Evolutionary conservation across 2,113 vertebrate species (phyloP).

Genomic region (Arvicanthis niloticus): DNA sequence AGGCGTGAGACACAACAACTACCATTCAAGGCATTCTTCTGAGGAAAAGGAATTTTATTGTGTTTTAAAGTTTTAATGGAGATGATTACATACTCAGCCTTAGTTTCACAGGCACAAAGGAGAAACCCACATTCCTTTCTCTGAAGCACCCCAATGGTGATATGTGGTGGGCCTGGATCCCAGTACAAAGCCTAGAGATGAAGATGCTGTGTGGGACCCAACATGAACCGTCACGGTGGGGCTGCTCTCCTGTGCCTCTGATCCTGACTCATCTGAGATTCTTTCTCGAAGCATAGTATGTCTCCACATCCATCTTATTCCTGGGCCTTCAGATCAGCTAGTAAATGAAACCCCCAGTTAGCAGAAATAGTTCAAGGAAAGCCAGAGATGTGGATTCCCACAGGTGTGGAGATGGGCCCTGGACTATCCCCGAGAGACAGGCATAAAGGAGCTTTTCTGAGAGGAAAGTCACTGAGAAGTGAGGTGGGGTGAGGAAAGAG

Average conservation of each 20-base stretch:
- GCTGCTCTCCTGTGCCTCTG: too few relatives aligned
- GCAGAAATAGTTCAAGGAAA: neutral
- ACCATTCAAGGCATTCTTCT: neutral
- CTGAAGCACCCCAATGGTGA: rapidly evolving
- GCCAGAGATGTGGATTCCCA: rapidly evolving
- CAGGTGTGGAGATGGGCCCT: neutral
- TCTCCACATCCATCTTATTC: neutral
- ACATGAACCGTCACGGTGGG: rapidly evolving
- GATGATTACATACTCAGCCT: neutral
- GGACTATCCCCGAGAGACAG: neutral
- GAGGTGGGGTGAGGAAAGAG: neutral
- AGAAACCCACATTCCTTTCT: neutral
- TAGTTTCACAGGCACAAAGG: neutral
- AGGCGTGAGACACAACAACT: neutral
- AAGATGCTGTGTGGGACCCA: rapidly evolving
- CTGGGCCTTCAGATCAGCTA: neutral
- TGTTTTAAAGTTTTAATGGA: neutral
- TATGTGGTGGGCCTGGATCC: too few relatives aligned
- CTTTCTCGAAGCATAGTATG: neutral
- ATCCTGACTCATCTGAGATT: neutral
- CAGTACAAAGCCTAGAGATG: neutral
- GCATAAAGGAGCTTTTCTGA: neutral
- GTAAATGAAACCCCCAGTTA: too few relatives aligned
- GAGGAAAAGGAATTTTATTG: neutral
- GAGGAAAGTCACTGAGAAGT: neutral